These are phyloP conservation scores for Dorcus hopei DNA, from an alignment of 2,888 invertebrate genomes.

Conservation along the genomic window DNA sequence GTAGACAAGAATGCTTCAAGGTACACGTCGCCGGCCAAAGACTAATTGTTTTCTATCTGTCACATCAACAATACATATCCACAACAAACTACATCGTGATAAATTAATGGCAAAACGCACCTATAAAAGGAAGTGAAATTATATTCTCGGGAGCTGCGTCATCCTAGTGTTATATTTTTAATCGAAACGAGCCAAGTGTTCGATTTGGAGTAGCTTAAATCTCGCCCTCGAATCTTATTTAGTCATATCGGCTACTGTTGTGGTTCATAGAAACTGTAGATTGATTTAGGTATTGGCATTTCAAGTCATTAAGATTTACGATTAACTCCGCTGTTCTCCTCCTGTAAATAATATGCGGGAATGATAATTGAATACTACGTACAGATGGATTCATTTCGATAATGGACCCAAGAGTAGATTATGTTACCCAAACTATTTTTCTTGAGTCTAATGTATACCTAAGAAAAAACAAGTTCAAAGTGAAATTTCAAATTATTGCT, in stretches of 20 bases:
- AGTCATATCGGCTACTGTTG: slow-evolving; percentile 36
- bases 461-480: too few species aligned
- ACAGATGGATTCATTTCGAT: slow-evolving; percentile 14
- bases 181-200: slow-evolving; percentile 33
- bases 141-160: slow-evolving; percentile 37
- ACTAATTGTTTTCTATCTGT: slow-evolving; percentile 43
- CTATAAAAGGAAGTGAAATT: slow-evolving; percentile 44
- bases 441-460: neutral
- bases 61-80: slow-evolving; percentile 37
- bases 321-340: slow-evolving; percentile 19
- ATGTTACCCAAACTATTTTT: neutral
- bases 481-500: too few species aligned
- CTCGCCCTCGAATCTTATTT: slow-evolving; percentile 35
- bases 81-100: slow-evolving; percentile 41
- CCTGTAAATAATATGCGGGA: slow-evolving; percentile 10
- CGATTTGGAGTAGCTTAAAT: slow-evolving; percentile 31
- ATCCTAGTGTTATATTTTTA: slow-evolving; percentile 40
- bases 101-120: slow-evolving; percentile 43
- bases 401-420: neutral
- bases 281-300: slow-evolving; percentile 39
- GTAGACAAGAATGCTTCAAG: slow-evolving; percentile 7
- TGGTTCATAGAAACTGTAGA: slow-evolving; percentile 34
- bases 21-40: slow-evolving; percentile 22
- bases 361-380: slow-evolving; percentile 10
- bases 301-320: slow-evolving; percentile 39